Evolutionary conservation across 2,113 vertebrate species (phyloP).

Genomic region (Meriones unguiculatus): DNA sequence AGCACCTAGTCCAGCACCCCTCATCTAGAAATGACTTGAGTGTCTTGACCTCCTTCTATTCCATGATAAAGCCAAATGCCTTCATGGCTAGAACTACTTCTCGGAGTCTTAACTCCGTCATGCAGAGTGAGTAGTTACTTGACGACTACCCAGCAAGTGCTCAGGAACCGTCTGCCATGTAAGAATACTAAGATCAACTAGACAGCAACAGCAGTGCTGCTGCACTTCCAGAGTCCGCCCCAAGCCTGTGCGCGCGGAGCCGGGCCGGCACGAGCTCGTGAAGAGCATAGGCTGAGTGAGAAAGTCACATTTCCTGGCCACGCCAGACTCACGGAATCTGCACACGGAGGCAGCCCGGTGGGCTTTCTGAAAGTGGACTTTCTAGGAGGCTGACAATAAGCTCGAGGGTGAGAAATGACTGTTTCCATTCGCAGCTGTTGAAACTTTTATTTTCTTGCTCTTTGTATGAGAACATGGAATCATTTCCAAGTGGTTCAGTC

Average conservation of each 20-base stretch:
- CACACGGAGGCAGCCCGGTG: background rate
- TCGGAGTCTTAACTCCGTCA: slow-evolving; percentile 5
- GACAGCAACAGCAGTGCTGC: background rate
- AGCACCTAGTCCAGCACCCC: background rate
- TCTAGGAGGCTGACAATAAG: background rate
- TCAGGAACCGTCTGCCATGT: background rate
- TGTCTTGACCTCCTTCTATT: slow-evolving; percentile 8
- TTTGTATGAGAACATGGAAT: slow-evolving; percentile 45
- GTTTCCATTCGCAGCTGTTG: background rate
- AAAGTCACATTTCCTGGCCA: slow-evolving; percentile 20
- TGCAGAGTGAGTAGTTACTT: background rate
- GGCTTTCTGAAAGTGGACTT: background rate
- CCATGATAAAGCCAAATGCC: slow-evolving; percentile 57
- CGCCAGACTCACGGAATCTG: slow-evolving; percentile 8
- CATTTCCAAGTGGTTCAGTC: background rate
- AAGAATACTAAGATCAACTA: slow-evolving; percentile 10
- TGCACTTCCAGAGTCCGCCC: slow-evolving; percentile 4
- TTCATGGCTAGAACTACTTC: slow-evolving; percentile 38
- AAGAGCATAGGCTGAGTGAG: background rate
- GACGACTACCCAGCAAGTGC: background rate
- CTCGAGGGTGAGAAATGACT: slow-evolving; percentile 39
- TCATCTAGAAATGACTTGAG: slow-evolving; percentile 32
- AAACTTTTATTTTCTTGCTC: slow-evolving; percentile 54
- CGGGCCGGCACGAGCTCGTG: background rate
- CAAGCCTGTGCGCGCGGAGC: background rate